These are phyloP conservation scores for Ladona fulva DNA, from an alignment of 1,140 invertebrate species.

Conservation along the genomic window DNA sequence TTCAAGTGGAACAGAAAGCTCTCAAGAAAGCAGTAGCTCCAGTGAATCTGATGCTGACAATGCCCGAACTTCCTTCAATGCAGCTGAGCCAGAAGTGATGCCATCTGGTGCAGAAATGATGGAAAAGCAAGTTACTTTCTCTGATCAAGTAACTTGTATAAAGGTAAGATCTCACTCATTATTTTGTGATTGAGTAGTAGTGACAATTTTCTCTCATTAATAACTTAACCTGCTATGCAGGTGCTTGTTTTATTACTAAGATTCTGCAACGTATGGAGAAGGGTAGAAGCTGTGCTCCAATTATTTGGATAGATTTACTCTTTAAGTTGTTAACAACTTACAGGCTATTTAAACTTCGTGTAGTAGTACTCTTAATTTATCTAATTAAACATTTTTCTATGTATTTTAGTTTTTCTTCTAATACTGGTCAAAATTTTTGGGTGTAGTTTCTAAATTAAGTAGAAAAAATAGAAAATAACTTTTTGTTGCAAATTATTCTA, in stretches of 20 bases:
- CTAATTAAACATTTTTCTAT: too few relatives aligned
- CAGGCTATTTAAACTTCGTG: too few relatives aligned
- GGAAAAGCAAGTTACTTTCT: conserved; percentile 1
- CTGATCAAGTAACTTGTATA: conserved; percentile 5
- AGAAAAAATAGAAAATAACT: too few relatives aligned
- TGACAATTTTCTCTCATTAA: not conserved
- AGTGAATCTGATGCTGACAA: conserved; percentile 14
- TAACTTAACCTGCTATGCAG: not conserved
- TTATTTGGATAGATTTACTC: not conserved
- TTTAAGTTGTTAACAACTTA: too few relatives aligned
- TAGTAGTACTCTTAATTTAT: too few relatives aligned
- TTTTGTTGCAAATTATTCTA: too few relatives aligned
- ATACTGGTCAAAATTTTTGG: too few relatives aligned
- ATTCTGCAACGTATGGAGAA: not conserved
- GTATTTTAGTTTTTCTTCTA: too few relatives aligned
- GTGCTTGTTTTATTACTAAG: not conserved
- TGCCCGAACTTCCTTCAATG: not conserved
- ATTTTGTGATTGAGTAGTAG: not conserved
- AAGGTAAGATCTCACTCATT: not conserved
- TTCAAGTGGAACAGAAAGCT: conserved; percentile 20
- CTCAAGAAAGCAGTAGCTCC: conserved; percentile 11
- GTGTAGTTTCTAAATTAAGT: too few relatives aligned
- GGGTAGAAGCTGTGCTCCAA: not conserved
- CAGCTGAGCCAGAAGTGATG: not conserved
- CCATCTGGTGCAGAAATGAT: not conserved